These are phyloP conservation scores for Polietes domitor DNA, from an alignment of 2,888 invertebrate genomes.

Conservation along the genomic window DNA sequence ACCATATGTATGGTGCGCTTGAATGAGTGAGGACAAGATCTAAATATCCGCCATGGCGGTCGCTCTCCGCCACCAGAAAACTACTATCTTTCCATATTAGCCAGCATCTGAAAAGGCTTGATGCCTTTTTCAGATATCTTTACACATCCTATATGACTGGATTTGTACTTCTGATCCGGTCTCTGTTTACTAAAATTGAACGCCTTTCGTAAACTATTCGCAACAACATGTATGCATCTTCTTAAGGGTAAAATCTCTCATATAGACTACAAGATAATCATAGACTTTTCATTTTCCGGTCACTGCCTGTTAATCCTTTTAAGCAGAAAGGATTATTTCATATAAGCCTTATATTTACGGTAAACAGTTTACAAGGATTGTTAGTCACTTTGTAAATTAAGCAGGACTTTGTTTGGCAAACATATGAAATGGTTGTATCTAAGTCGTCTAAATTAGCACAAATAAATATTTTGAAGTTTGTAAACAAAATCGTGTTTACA, in stretches of 20 bases:
- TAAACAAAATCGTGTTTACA: too few species aligned
- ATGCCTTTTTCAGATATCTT: conserved; percentile 12
- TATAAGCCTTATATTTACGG: conserved; percentile 79
- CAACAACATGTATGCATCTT: conserved; percentile 53
- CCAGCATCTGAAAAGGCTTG: too few species aligned
- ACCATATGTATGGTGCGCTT: too few species aligned
- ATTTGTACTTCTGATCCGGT: conserved; percentile 64
- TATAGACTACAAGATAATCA: not conserved
- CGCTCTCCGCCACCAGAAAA: too few species aligned
- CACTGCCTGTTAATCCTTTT: conserved; percentile 71
- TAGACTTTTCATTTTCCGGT: conserved; percentile 26
- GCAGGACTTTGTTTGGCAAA: conserved; percentile 5
- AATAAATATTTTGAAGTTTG: not conserved
- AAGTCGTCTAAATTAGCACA: conserved; percentile 25
- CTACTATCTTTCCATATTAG: too few species aligned
- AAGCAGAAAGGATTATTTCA: conserved; percentile 76
- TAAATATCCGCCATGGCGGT: too few species aligned
- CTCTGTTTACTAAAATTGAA: conserved; percentile 68
- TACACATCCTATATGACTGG: conserved; percentile 49
- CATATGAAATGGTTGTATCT: conserved; percentile 34
- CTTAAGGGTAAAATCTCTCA: not conserved
- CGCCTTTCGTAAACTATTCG: conserved; percentile 71
- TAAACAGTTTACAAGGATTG: conserved; percentile 73
- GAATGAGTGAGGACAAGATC: too few species aligned
- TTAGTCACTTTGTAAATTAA: conserved; percentile 18